Conservation (phyloP, 2,888 invertebrate genomes). For the Nymphalis c-album region DNA sequence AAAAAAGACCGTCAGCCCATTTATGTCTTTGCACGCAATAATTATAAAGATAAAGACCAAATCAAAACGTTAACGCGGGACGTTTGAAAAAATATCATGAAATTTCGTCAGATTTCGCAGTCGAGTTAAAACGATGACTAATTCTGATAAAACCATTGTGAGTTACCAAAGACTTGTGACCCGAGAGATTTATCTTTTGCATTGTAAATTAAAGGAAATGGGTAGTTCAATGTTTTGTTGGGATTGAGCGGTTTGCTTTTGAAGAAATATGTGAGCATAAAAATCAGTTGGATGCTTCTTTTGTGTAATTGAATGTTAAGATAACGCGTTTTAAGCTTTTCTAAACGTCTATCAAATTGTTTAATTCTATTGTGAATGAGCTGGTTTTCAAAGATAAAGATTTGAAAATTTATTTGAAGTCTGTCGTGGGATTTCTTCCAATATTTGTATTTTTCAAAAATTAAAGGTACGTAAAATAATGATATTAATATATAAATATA, state of each 20-base stretch:
- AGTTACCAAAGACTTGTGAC: constrained; percentile 10
- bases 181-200: constrained; percentile 30
- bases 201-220: constrained; percentile 35
- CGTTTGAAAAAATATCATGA: constrained; percentile 8
- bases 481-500: no score
- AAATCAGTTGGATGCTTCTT: constrained; percentile 10
- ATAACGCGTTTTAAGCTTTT: neutral
- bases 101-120: constrained; percentile 24
- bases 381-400: no score
- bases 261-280: constrained; percentile 6
- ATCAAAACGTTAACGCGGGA: neutral
- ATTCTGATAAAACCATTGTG: constrained; percentile 29
- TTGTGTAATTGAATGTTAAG: neutral
- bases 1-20: no score
- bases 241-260: constrained; percentile 13
- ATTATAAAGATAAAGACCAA: constrained; percentile 9
- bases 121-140: constrained; percentile 22
- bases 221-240: constrained; percentile 25
- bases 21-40: neutral
- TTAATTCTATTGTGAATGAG: no score
- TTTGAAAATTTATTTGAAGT: no score
- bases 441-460: no score
- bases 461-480: no score
- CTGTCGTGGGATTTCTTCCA: no score
- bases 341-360: no score